Evolutionary conservation across 2,888 invertebrate genomes (phyloP).

Genomic region (Syrista parreyssii): DNA sequence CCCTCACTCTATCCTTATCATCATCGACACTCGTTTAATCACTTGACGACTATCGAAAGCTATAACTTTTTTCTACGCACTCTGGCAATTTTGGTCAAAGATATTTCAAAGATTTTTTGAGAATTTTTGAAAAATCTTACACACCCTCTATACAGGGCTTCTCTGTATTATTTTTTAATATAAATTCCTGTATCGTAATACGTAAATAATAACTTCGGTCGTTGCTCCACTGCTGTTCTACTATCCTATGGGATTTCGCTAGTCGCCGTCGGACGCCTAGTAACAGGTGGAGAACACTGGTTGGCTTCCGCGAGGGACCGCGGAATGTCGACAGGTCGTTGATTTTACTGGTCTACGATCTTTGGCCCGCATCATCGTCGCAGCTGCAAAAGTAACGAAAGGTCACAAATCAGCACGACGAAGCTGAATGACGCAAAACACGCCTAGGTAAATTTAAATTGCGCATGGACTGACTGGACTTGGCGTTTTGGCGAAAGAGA

Average conservation of each 20-base stretch:
- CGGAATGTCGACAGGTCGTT: slow-evolving; percentile 55
- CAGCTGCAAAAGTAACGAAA: slow-evolving; percentile 52
- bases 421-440: slow-evolving; percentile 59
- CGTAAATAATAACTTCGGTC: neutral
- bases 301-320: neutral
- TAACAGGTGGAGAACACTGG: slow-evolving; percentile 47
- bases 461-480: slow-evolving; percentile 43
- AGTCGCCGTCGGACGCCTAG: slow-evolving; percentile 28
- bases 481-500: slow-evolving; percentile 38
- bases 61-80: neutral
- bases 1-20: neutral
- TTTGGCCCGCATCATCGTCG: slow-evolving; percentile 51
- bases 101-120: neutral
- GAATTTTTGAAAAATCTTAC: neutral
- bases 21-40: neutral
- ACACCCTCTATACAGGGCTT: neutral
- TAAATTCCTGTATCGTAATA: neutral
- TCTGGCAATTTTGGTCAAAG: neutral
- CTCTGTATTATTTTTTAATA: neutral
- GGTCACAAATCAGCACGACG: slow-evolving; percentile 55
- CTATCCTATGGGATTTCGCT: neutral
- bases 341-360: slow-evolving; percentile 51
- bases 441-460: slow-evolving; percentile 64
- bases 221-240: neutral
- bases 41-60: neutral